These are phyloP conservation scores for Galerucella calmariensis DNA, from an alignment of 2,888 invertebrate genomes.

Conservation along the genomic window DNA sequence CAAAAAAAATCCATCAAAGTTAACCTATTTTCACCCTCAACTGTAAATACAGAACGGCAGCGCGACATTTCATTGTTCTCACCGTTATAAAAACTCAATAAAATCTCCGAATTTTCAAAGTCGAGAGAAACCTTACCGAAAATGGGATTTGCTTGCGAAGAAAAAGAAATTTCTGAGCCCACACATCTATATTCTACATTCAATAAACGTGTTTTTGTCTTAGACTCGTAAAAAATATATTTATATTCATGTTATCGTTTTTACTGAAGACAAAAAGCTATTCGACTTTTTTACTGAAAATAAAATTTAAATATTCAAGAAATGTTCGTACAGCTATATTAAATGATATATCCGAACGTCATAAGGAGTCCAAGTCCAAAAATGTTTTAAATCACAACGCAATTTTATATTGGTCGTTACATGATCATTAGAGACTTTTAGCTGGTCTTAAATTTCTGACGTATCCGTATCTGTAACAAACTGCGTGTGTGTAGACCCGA, in stretches of 20 bases:
- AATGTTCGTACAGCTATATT: no score
- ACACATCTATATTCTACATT: constrained; percentile 25
- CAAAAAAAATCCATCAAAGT: no score
- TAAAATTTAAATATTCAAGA: no score
- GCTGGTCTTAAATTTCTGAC: no score
- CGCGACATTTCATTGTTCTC: constrained; percentile 6
- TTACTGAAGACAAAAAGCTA: neutral
- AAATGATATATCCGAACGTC: no score
- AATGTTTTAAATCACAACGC: no score
- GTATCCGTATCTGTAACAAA: no score
- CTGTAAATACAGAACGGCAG: constrained; percentile 5
- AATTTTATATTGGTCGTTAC: no score
- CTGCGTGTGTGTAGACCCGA: no score
- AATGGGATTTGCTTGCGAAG: constrained; percentile 24
- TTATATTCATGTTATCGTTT: neutral
- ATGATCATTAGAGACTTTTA: no score
- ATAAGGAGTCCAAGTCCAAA: no score
- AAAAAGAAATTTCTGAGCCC: constrained; percentile 2
- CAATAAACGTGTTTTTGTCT: constrained; percentile 25
- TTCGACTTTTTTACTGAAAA: no score
- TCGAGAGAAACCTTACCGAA: constrained; percentile 20
- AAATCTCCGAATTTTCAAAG: constrained; percentile 25
- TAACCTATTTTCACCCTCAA: neutral
- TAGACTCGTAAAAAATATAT: neutral
- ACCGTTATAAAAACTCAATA: constrained; percentile 30